Base-by-base conservation (phyloP, 2,797 vertebrate genomes). In the Valencia hispanica region DNA sequence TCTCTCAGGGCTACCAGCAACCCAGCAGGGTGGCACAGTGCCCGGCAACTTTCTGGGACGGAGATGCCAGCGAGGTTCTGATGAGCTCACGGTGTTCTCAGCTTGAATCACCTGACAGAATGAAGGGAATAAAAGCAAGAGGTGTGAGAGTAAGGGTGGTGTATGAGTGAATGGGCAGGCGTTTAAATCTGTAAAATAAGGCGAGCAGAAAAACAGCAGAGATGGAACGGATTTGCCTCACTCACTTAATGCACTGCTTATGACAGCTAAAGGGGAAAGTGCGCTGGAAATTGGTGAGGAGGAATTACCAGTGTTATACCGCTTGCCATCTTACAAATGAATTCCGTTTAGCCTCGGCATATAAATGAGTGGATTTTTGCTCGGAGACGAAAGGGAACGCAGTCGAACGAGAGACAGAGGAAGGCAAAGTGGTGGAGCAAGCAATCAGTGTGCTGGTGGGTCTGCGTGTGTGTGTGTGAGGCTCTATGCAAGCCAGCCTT, bases 171-270 rank as follows among this genome's bases (percentile, higher is more conserved):
- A 98, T 96, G 96, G 96, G 95, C 95, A 27, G 93, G 95, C 94
- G 96, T 96, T 96, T 97, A 97, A 97, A 97, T 96, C 96, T 97
- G 96, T 95, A 96, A 96, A 95, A 96, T 96, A 95, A 96, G 97
- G 97, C 96, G 95, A 95, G 95, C 95, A 94, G 86, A 69, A 59
- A 77, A 59, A 45, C 80, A 63, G 45, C 73, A 72, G 86, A 79
- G 84, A 95, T 95, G 94, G 94, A 96, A 96, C 94, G 94, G 96
- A 96, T 97, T 97, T 96, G 95, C 96, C 95, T 96, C 95, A 95
- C 95, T 95, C 96, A 94, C 95, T 97, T 97, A 97, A 97, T 96
- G 94, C 96, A 96, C 95, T 96, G 95, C 96, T 97, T 96, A 97
- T 96, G 97, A 96, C 95, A 95, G 97, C 96, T 96, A 96, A 95